phyloP scores from a whole-genome alignment of 2,888 invertebrate genomes.

The Eupithecia subfuscata region DNA sequence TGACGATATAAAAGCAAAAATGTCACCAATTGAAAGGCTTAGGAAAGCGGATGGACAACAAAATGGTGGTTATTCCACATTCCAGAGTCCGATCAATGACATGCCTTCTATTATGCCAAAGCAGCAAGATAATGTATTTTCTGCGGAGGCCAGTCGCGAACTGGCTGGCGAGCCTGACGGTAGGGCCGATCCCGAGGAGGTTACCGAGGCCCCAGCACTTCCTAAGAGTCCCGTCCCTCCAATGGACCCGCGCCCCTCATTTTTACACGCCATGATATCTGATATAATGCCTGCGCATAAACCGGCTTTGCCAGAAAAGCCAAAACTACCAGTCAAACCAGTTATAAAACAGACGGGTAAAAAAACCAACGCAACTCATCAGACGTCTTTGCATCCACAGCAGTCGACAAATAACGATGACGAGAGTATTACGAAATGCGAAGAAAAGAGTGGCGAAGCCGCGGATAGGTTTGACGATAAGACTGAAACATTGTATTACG shows the following conservation, averaged over 20 bases:
- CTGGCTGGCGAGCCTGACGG: conserved; percentile 94
- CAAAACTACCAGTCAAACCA: conserved; percentile 84
- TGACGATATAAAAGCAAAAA: conserved; percentile 78
- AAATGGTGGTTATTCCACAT: conserved; percentile 76
- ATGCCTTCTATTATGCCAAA: conserved; percentile 78
- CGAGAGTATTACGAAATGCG: conserved; percentile 60
- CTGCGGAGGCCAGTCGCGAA: conserved; percentile 88
- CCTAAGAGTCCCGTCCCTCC: conserved; percentile 88
- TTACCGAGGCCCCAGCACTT: conserved; percentile 87
- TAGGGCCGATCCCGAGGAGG: conserved; percentile 91
- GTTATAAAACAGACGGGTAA: conserved; percentile 81
- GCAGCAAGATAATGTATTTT: conserved; percentile 72
- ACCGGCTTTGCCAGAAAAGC: conserved; percentile 90
- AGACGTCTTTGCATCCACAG: conserved; percentile 79
- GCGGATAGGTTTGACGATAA: conserved; percentile 69
- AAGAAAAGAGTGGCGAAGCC: conserved; percentile 74
- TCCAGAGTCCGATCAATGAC: conserved; percentile 78
- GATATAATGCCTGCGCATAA: conserved; percentile 73
- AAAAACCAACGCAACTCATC: conserved; percentile 71
- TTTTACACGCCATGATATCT: conserved; percentile 87
- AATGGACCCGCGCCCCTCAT: conserved; percentile 86
- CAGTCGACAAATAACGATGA: conserved; percentile 73
- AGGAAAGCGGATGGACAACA: conserved; percentile 78
- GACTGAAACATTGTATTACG: conserved; percentile 73
- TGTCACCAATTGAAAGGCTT: conserved; percentile 74